Evolutionary conservation across 2,888 invertebrate species (phyloP), one percentile per base, ranked within the genome.

Genomic region (Patella caerulea): DNA sequence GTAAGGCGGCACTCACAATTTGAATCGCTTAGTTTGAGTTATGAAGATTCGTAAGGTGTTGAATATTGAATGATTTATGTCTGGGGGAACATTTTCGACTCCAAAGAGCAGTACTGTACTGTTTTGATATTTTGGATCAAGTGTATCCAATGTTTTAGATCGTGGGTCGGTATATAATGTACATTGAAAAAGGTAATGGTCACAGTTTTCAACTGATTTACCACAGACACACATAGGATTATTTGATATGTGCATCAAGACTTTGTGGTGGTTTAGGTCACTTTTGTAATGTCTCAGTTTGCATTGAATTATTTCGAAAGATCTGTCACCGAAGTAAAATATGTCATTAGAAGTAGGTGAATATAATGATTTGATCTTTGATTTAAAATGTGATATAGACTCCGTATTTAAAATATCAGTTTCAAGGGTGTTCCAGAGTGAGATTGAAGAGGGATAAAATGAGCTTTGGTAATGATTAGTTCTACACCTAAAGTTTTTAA

Each of bases 191-290:
- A 65, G n/a, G 24, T 65, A 65, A 12, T 65, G 65, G 2, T 65
- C 65, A 65, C 19, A 12, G 65, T 65, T 24, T 65, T 65, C n/a
- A 65, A 65, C 14, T 9, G 24, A 19, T 15, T 65, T 7, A 65
- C 65, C 65, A n/a, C 65, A 65, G n/a, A 14, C n/a, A 65, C 65
- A 65, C n/a, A 24, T 24, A n/a, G 65, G 65, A 65, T n/a, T n/a
- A 65, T 19, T n/a, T 19, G 65, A 65, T n/a, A 65, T 65, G 65
- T 24, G 24, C 24, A 24, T 24, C 24, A 24, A 24, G 24, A 65
- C n/a, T 65, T 65, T 65, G 14, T 65, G 65, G 24, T 24, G 19
- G 0, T 65, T 65, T 19, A 65, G 65, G n/a, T 65, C 24, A 24
- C 65, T 65, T 65, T 65, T 65, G 19, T 4, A 19, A 2, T 65